Conservation (phyloP, 2,113 vertebrate species). For the Centropus unirufus region DNA sequence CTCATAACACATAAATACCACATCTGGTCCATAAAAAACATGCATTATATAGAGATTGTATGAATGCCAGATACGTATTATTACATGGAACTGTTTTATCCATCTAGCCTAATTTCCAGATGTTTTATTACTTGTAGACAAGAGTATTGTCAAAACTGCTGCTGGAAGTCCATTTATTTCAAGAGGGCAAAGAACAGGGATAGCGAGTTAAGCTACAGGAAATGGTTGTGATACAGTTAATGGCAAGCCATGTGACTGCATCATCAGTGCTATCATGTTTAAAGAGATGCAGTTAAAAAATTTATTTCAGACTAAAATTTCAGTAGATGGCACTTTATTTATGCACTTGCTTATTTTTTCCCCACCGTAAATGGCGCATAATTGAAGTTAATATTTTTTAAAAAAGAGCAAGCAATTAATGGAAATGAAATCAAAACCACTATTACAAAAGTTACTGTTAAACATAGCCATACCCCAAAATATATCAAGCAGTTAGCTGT, state of each 20-base stretch:
- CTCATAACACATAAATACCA: constrained; percentile 77
- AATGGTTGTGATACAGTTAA: constrained; percentile 58
- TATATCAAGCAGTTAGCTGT: not conserved
- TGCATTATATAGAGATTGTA: constrained; percentile 71
- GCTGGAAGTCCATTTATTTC: constrained; percentile 74
- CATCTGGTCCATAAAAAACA: constrained; percentile 80
- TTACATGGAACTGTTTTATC: constrained; percentile 79
- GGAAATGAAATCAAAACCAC: constrained; percentile 39
- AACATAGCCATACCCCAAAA: not conserved
- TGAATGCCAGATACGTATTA: constrained; percentile 77
- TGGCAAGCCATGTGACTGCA: constrained; percentile 45
- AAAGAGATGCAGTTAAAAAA: constrained; percentile 60
- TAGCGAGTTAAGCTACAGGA: constrained; percentile 50
- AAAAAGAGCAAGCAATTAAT: constrained; percentile 49
- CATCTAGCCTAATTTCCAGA: constrained; percentile 81
- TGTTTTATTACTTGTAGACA: constrained; percentile 81
- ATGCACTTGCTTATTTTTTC: constrained; percentile 36
- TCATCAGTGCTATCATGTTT: constrained; percentile 47
- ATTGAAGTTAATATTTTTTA: constrained; percentile 65
- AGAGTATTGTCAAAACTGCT: constrained; percentile 72
- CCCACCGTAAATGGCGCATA: constrained; percentile 53
- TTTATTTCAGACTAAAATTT: constrained; percentile 53
- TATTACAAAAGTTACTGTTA: constrained; percentile 2
- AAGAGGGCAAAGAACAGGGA: constrained; percentile 47
- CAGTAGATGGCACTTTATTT: constrained; percentile 47